These are phyloP conservation scores for Hedya salicella DNA, from an alignment of 2,888 invertebrate genomes.

Conservation along the genomic window DNA sequence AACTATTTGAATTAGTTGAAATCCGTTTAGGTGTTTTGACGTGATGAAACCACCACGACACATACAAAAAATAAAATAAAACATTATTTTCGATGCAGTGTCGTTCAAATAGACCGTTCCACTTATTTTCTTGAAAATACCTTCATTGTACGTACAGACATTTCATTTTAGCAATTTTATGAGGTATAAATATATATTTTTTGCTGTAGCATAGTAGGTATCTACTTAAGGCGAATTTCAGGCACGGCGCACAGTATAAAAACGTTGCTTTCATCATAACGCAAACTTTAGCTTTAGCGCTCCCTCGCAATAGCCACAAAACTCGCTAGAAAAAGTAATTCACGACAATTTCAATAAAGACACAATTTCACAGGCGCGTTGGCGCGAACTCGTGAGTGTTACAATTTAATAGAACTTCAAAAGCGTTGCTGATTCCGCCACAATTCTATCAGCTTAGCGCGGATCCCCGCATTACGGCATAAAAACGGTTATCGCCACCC, in stretches of 20 bases:
- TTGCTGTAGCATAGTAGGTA: too few species aligned
- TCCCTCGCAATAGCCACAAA: constrained; percentile 43
- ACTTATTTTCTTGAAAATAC: too few species aligned
- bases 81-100: too few species aligned
- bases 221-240: not conserved
- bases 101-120: too few species aligned
- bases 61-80: too few species aligned
- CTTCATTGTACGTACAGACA: too few species aligned
- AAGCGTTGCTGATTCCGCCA: constrained; percentile 82
- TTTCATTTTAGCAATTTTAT: too few species aligned
- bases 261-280: constrained; percentile 9
- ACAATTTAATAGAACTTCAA: constrained; percentile 85
- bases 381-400: constrained; percentile 80
- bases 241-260: not conserved
- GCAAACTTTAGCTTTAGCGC: constrained; percentile 22
- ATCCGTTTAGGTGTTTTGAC: too few species aligned
- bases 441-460: constrained; percentile 85
- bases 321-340: constrained; percentile 66
- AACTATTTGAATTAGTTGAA: too few species aligned
- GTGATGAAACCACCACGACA: too few species aligned
- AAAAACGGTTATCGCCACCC: constrained; percentile 80
- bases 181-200: too few species aligned
- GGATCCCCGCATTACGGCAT: constrained; percentile 83
- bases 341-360: constrained; percentile 78
- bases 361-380: constrained; percentile 82